These are phyloP conservation scores for Melieria picta DNA, from an alignment of 2,888 invertebrate species.

Conservation along the genomic window DNA sequence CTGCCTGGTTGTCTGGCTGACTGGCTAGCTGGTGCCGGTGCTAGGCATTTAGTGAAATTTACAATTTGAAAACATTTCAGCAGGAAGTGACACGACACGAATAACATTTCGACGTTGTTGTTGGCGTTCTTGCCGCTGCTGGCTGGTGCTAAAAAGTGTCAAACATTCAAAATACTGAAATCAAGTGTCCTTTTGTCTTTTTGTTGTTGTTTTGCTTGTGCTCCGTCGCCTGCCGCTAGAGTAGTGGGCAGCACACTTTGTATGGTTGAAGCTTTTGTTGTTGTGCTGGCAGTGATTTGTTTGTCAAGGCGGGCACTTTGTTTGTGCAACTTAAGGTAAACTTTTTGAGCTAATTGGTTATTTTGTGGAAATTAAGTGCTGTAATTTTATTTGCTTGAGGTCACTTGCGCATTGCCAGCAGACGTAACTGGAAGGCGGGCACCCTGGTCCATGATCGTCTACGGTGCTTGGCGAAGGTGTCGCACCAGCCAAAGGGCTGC, in stretches of 20 bases:
- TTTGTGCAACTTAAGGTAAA: conserved; percentile 64
- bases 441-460: conserved; percentile 1
- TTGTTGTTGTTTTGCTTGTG: conserved; percentile 8
- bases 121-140: conserved; percentile 36
- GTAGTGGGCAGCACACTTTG: neutral
- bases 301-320: conserved; percentile 48
- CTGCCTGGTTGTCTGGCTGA: too few relatives aligned
- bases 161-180: conserved; percentile 65
- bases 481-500: conserved; percentile 16
- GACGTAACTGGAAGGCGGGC: too few relatives aligned
- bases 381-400: conserved; percentile 62
- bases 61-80: conserved; percentile 34
- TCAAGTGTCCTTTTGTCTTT: conserved; percentile 63
- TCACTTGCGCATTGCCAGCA: conserved; percentile 41
- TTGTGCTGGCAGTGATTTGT: conserved; percentile 19
- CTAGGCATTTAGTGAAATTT: conserved; percentile 29
- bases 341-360: conserved; percentile 64
- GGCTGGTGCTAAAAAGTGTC: conserved; percentile 59
- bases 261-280: neutral
- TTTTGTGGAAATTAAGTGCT: conserved; percentile 65
- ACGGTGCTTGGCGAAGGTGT: conserved; percentile 8
- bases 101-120: conserved; percentile 25
- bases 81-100: conserved; percentile 34
- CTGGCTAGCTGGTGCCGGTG: neutral
- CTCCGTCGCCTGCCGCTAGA: neutral